phyloP scores from a whole-genome alignment of 2,888 invertebrate genomes.

The Cynaeus angustus region DNA sequence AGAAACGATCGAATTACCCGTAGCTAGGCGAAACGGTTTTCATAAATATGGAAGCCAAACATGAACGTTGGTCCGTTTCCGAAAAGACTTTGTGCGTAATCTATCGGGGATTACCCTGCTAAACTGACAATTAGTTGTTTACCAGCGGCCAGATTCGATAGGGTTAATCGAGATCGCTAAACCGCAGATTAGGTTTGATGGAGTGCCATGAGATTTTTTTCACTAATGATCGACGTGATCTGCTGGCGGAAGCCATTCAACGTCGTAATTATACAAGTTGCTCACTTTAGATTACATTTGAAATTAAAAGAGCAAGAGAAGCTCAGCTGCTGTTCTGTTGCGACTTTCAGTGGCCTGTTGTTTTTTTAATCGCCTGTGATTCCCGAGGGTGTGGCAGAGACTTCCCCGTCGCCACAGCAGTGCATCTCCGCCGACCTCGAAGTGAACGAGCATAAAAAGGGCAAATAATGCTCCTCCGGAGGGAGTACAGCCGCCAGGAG shows the following conservation, averaged over 20 bases:
- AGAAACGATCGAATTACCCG: conserved; percentile 28
- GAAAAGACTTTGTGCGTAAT: conserved; percentile 42
- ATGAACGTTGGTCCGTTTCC: background rate
- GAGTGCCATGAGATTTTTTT: conserved; percentile 17
- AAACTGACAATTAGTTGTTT: conserved; percentile 57
- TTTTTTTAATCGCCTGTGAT: conserved; percentile 20
- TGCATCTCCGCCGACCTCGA: conserved; percentile 36
- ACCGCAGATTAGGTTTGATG: conserved; percentile 41
- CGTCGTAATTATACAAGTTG: too few relatives aligned
- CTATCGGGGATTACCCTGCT: conserved; percentile 54
- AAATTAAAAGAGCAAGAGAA: too few relatives aligned
- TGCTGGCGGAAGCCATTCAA: too few relatives aligned
- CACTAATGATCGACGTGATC: too few relatives aligned
- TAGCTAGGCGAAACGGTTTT: conserved; percentile 23
- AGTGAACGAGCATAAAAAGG: conserved; percentile 43
- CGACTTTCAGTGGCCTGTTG: too few relatives aligned
- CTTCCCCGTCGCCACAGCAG: conserved; percentile 20
- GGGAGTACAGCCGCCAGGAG: conserved; percentile 32
- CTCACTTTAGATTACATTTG: too few relatives aligned
- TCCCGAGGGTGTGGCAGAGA: conserved; percentile 12
- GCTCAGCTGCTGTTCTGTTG: too few relatives aligned
- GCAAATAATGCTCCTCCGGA: conserved; percentile 37
- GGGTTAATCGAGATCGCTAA: conserved; percentile 43
- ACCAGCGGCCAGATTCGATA: conserved; percentile 52
- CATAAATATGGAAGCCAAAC: conserved; percentile 38